These are phyloP conservation scores for Plotosus lineatus DNA, from an alignment of 2,113 vertebrate genomes.

Conservation along the genomic window DNA sequence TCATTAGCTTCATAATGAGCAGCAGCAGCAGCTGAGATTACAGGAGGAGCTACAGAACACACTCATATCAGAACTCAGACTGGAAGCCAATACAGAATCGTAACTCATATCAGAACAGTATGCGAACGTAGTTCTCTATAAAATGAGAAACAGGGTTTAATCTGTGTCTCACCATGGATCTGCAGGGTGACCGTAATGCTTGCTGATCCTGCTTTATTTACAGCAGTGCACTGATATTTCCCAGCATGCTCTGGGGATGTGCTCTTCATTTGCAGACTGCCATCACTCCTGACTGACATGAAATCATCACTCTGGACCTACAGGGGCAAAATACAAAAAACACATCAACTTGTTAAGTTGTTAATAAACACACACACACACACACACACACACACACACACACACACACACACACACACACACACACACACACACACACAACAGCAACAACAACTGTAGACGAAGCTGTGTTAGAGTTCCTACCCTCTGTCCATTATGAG, in stretches of 20 bases:
- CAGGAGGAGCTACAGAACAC: slow-evolving; percentile 80
- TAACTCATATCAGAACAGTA: background rate
- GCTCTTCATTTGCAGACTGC: slow-evolving; percentile 81
- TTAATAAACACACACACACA: background rate
- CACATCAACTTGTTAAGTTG: background rate
- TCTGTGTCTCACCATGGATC: slow-evolving; percentile 76
- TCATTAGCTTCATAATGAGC: slow-evolving; percentile 78
- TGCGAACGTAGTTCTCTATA: background rate
- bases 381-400: background rate
- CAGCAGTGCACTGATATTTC: slow-evolving; percentile 80
- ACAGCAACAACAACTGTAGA: too few species aligned
- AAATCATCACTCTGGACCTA: slow-evolving; percentile 71
- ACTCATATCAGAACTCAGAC: background rate
- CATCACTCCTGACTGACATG: slow-evolving; percentile 75
- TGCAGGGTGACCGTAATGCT: slow-evolving; percentile 75
- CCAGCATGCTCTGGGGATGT: slow-evolving; percentile 70
- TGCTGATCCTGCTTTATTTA: slow-evolving; percentile 76
- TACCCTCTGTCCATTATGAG: slow-evolving; percentile 77
- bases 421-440: background rate
- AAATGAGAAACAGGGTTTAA: background rate
- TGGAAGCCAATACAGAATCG: too few species aligned
- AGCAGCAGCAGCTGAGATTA: slow-evolving; percentile 77
- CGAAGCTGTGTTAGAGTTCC: slow-evolving; percentile 38
- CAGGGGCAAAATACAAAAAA: background rate
- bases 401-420: background rate